Base-by-base conservation (phyloP, 2,888 invertebrate species). In the Agrotis segetum region DNA sequence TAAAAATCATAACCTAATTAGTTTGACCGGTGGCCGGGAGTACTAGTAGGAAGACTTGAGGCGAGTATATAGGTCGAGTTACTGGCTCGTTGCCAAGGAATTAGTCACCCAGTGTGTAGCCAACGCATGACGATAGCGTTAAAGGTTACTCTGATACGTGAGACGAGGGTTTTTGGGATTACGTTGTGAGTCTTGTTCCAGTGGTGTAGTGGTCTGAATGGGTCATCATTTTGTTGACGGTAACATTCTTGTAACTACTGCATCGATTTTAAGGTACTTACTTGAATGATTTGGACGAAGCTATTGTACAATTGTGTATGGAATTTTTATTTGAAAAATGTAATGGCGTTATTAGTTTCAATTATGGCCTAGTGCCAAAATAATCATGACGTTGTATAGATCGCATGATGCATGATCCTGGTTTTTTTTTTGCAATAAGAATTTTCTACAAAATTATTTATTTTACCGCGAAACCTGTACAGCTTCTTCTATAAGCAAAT, bases 21-120 rank as follows among this genome's bases (percentile, higher is more conserved):
- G 90, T 90, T 87, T 82, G 86, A 87, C 87, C 86, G 85, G 88
- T 87, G 79, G 87, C 86, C 87, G 87, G 85, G 88, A 85, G 78
- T 82, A 83, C 87, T 89, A 92, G 90, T 92, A 94, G 94, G 95
- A 95, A 95, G 95, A 92, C 90, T 81, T 75, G 85, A 85, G 86
- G 79, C 85, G 86, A 79, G 93, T 93, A 95, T 93, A 92, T 96
- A 95, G 96, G 96, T 96, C 96, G 95, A 91, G 90, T 82, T 70
- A 90, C 92, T 96, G 96, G 96, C 93, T 59, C 16, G 13, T 17
- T 85, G 94, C 96, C 96, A 96, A 88, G 78, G 87, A 76, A 85
- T 95, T 94, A 95, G 91, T 95, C 95, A 95, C 91, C 87, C 86
- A 83, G 84, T 83, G 88, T 87, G 91, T 84, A 88, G 93, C 92